Evolutionary conservation across 2,797 vertebrate genomes (phyloP).

Genomic region (Protonibea diacanthus): DNA sequence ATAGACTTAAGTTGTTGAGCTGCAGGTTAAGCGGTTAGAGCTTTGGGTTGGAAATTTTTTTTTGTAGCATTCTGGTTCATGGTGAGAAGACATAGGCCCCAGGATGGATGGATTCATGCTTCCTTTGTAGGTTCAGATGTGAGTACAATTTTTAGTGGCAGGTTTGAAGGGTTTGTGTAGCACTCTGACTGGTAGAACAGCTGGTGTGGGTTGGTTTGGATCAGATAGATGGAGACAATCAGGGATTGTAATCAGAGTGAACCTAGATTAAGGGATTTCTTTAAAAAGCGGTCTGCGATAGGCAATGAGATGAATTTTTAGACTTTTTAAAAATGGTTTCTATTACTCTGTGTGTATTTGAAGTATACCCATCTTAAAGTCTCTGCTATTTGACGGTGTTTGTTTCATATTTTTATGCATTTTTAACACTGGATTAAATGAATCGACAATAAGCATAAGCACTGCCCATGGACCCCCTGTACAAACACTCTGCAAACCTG

Average conservation of each 20-base stretch:
- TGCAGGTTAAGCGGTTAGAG: constrained; percentile 64
- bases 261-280: constrained; percentile 54
- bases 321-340: constrained; percentile 74
- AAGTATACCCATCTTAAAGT: constrained; percentile 77
- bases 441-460: constrained; percentile 77
- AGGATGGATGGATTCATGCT: constrained; percentile 63
- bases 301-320: constrained; percentile 79
- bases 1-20: constrained; percentile 66
- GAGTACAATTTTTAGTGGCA: background rate
- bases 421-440: constrained; percentile 80
- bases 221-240: constrained; percentile 72
- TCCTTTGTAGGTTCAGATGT: constrained; percentile 50
- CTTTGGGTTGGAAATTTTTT: constrained; percentile 44
- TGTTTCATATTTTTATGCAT: constrained; percentile 69
- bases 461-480: constrained; percentile 74
- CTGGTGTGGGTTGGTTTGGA: constrained; percentile 26
- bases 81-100: constrained; percentile 59
- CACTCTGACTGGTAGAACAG: constrained; percentile 45
- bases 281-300: constrained; percentile 50
- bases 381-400: constrained; percentile 70
- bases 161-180: constrained; percentile 54
- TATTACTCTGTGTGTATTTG: constrained; percentile 78
- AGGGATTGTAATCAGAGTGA: constrained; percentile 56
- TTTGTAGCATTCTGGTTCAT: constrained; percentile 79
- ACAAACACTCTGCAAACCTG: constrained; percentile 23